Percentiles rank a stretch among this genome's conserved stretches.
Evolutionary conservation across 1,140 invertebrate species (phyloP).

Genomic region (Trissolcus basalis): DNA sequence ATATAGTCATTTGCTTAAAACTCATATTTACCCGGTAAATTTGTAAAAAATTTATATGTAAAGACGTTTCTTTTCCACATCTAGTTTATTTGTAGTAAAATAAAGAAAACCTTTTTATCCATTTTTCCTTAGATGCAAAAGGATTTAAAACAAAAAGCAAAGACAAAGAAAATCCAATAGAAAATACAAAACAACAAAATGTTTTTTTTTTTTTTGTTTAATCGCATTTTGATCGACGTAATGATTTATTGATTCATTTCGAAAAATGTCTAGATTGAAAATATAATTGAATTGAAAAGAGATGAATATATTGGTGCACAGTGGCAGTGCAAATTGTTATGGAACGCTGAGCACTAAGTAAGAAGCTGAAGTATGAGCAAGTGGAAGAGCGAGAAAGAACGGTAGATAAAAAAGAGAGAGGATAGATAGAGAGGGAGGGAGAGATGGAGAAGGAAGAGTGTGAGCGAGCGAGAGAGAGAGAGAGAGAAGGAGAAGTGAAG

Average conservation of each 20-base stretch:
- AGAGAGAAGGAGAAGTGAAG: slow-evolving; percentile 5
- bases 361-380: slow-evolving; percentile 28
- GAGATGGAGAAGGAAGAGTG: slow-evolving; percentile 4
- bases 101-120: no score
- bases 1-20: not conserved
- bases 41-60: not conserved
- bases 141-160: no score
- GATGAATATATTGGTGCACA: slow-evolving; percentile 63
- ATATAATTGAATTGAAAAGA: no score
- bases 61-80: no score
- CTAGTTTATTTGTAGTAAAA: no score
- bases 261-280: slow-evolving; percentile 65
- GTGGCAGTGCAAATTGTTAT: slow-evolving; percentile 67
- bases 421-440: slow-evolving; percentile 9
- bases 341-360: slow-evolving; percentile 15
- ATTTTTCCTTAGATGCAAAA: no score
- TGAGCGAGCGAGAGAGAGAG: slow-evolving; percentile 5
- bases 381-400: slow-evolving; percentile 7
- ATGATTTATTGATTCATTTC: not conserved
- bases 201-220: no score
- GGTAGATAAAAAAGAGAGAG: not conserved
- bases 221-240: no score
- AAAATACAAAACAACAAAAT: no score
- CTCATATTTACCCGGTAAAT: not conserved
- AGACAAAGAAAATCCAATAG: no score